phyloP scores from a whole-genome alignment of 2,113 vertebrate genomes.

The Polyodon spathula region DNA sequence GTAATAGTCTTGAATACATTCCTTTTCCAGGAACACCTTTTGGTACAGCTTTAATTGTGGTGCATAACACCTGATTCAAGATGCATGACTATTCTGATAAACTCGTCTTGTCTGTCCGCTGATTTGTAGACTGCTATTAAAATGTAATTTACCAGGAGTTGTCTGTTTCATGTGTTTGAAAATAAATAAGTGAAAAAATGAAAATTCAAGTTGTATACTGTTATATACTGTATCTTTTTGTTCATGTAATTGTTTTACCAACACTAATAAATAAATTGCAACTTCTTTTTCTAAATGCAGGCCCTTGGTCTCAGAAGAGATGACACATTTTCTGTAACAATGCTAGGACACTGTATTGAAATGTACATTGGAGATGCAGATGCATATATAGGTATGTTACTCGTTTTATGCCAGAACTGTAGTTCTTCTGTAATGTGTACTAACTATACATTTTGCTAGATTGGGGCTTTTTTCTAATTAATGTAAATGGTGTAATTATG shows the following conservation, averaged over 20 bases:
- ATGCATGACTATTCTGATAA: too few species aligned
- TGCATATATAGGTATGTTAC: slow-evolving; percentile 81
- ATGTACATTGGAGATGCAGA: slow-evolving; percentile 98
- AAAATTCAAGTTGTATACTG: too few species aligned
- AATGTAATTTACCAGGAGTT: too few species aligned
- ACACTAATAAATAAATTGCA: too few species aligned
- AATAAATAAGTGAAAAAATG: too few species aligned
- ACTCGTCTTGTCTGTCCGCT: too few species aligned
- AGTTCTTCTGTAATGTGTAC: neutral
- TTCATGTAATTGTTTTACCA: slow-evolving; percentile 18
- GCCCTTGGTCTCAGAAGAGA: slow-evolving; percentile 93
- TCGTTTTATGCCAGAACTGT: slow-evolving; percentile 3
- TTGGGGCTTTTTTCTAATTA: neutral
- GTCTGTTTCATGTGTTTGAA: neutral
- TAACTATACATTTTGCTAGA: neutral
- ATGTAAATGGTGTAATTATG: too few species aligned
- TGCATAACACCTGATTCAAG: too few species aligned
- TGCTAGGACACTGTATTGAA: slow-evolving; percentile 97
- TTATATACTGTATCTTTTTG: neutral
- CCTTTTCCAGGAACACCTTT: too few species aligned
- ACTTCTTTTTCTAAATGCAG: slow-evolving; percentile 41
- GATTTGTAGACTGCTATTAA: too few species aligned
- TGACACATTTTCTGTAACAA: slow-evolving; percentile 95
- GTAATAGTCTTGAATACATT: too few species aligned
- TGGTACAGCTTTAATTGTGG: too few species aligned